A percentile compares a stretch with the other conserved stretches of the same genome.
phyloP scores from a whole-genome alignment of 1,140 invertebrate genomes.

The Bacillus rossius region DNA sequence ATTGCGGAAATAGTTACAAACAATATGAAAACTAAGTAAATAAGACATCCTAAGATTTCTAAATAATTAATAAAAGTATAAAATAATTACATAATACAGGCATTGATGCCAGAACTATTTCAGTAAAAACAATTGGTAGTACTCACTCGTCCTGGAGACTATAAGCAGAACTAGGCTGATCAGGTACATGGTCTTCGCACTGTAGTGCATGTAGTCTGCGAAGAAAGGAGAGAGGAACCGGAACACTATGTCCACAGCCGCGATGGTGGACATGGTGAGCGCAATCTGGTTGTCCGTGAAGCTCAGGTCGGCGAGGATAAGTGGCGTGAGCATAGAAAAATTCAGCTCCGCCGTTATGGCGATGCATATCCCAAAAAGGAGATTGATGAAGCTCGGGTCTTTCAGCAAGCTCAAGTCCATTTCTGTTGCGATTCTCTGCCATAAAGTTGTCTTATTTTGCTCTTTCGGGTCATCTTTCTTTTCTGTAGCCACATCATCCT shows the following conservation, averaged over 20 bases:
- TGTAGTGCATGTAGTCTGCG: slow-evolving; percentile 54
- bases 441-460: no score
- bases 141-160: slow-evolving; percentile 56
- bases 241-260: slow-evolving; percentile 51
- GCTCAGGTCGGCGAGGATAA: slow-evolving; percentile 56
- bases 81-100: no score
- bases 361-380: slow-evolving; percentile 57
- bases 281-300: slow-evolving; percentile 41
- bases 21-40: no score
- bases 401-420: slow-evolving; percentile 55
- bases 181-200: slow-evolving; percentile 62
- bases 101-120: no score
- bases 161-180: slow-evolving; percentile 58
- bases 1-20: no score
- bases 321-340: slow-evolving; percentile 58
- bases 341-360: slow-evolving; percentile 63
- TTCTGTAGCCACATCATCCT: no score
- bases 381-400: slow-evolving; percentile 43
- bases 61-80: no score
- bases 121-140: no score
- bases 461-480: no score
- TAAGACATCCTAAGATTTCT: no score
- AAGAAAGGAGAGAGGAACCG: slow-evolving; percentile 55
- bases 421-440: no score
- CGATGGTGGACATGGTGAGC: slow-evolving; percentile 52